Conservation (phyloP, 2,888 invertebrate species). For the Creontiades dilutus region DNA sequence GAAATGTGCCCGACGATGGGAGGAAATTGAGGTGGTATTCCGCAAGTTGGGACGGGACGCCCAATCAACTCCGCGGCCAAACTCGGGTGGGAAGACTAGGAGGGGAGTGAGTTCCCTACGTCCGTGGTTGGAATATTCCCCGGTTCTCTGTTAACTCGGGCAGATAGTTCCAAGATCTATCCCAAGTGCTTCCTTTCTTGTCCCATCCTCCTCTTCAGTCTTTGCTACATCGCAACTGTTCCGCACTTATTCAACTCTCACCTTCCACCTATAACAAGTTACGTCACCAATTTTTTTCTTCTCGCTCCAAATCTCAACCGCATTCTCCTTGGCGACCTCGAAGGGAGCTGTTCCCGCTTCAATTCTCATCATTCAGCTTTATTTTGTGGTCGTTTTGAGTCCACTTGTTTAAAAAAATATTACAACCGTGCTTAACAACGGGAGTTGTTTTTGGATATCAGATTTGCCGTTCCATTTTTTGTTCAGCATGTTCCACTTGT, state of each 20-base stretch:
- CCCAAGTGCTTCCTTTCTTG: background rate
- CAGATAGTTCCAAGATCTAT: conserved; percentile 42
- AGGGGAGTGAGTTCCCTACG: conserved; percentile 45
- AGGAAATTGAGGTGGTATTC: conserved; percentile 55
- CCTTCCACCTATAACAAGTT: background rate
- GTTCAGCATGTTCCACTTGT: no score
- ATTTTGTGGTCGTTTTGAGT: no score
- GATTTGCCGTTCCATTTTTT: no score
- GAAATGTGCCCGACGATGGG: conserved; percentile 35
- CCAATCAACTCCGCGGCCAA: conserved; percentile 53
- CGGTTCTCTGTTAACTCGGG: conserved; percentile 35
- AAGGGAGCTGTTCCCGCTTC: no score
- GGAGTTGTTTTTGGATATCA: no score
- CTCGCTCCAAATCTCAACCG: background rate
- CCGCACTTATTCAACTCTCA: background rate
- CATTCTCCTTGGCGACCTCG: background rate
- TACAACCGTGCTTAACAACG: no score
- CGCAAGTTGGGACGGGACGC: conserved; percentile 44
- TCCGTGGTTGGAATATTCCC: conserved; percentile 51
- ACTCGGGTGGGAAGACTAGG: conserved; percentile 1
- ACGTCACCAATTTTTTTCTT: background rate
- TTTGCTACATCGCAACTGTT: conserved; percentile 20
- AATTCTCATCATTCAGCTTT: no score
- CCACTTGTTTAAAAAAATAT: no score
- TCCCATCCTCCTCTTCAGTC: background rate